Conservation (phyloP, 2,113 vertebrate species). For the Martes martes region DNA sequence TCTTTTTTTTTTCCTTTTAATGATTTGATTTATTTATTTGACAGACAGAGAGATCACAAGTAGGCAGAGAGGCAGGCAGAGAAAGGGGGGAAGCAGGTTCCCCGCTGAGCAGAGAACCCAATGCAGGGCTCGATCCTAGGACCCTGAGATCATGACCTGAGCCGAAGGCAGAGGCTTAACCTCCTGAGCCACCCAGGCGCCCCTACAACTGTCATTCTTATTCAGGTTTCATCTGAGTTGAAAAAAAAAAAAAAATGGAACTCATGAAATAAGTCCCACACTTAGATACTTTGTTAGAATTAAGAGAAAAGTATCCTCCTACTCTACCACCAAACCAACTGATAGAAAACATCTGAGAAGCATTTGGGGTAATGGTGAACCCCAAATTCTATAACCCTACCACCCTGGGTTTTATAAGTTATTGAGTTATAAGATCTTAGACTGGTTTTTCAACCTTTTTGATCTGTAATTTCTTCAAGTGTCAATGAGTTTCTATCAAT, state of each 20-base stretch:
- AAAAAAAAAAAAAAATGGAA: not conserved
- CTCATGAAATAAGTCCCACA: not conserved
- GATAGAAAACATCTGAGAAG: not conserved
- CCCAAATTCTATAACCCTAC: not conserved
- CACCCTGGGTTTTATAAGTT: not conserved
- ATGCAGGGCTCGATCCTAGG: no score
- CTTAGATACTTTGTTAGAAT: not conserved
- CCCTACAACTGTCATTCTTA: not conserved
- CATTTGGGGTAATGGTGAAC: not conserved
- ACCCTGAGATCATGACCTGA: no score
- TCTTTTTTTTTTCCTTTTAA: not conserved
- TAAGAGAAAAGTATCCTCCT: not conserved
- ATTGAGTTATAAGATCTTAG: not conserved
- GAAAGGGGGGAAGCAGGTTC: no score
- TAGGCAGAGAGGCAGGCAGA: no score
- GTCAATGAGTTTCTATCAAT: not conserved
- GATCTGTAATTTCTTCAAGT: not conserved
- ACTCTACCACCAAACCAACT: not conserved
- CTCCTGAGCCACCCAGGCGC: no score
- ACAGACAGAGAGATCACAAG: no score
- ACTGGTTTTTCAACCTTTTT: not conserved
- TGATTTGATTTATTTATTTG: no score
- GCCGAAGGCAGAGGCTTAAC: no score
- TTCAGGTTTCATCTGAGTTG: not conserved
- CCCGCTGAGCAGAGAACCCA: no score